Base-by-base conservation (phyloP, 2,888 invertebrate species). In the Cerastoderma edule region DNA sequence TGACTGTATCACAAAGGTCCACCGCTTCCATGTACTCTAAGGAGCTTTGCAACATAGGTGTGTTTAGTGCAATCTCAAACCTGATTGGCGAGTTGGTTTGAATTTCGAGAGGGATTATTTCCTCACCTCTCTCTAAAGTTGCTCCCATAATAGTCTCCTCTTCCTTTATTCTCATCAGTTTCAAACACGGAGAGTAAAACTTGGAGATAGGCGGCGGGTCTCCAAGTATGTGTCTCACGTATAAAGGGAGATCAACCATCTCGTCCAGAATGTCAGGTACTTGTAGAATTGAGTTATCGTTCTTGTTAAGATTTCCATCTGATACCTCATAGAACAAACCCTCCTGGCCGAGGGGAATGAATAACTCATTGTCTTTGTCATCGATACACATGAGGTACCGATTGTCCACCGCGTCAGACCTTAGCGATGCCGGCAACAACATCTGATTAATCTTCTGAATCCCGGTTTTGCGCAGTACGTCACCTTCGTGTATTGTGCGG, bases 281-380 rank as follows among this genome's bases (percentile, higher is more conserved):
- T 44, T 82, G 82, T 13, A 82, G 60, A 27, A 82, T 75, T 30
- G 75, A 60, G 66, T 82, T 82, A 48, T 72, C 70, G 32, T 67
- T 69, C 44, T 75, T 74, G 67, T 67, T 60, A 35, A 77, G 66
- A 35, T 72, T 75, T 24, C 82, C 82, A 63, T 79, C 77, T 0
- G 82, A 82, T 4, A 82, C 82, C 50, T 82, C 82, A 57, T 82
- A 82, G 66, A 79, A 82, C 54, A 82, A 28, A 22, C 82, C 82
- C 3, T 66, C 65, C 32, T 82, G 82, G 30, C 46, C 27, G 0
- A 79, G 27, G 0, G 78, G 72, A n/a, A 82, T 69, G 32, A 69
- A 77, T 22, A 82, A 27, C 39, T 82, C 82, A 22, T 50, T 50
- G 33, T 79, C 82, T 6, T 73, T 76, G 54, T 79, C 79, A 27